Evolutionary conservation across 2,113 vertebrate genomes (phyloP), one percentile per base, ranked within the genome.

Genomic region (Phocoena sinus): DNA sequence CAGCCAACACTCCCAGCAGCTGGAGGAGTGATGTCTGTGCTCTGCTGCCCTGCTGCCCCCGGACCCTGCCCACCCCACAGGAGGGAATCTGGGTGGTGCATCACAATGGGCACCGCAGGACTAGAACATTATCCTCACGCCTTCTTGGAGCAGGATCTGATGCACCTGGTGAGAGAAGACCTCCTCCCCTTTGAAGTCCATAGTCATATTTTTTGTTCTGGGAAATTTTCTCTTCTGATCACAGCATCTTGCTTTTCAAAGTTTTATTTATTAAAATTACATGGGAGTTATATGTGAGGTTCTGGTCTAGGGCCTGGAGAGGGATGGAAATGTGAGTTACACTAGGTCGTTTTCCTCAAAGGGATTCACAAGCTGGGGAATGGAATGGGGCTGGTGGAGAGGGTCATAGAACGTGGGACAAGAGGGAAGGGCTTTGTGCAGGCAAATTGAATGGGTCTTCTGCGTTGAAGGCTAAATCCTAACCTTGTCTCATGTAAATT

Each of bases 261-360:
- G 3, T 58, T 83, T 96, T 71, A 63, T 84, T 85, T 41, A 23
- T 76, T 47, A 44, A 44, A 77, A 58, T 90, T 36, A 38, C 20
- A 8, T 38, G 47, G 67, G 36, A 74, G 81, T 87, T 63, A 80
- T 47, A 56, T 74, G 36, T 47, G 83, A 56, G 47, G 9, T 23
- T 23, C 44, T 81, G 56, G 23, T 73, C 28, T 68, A 73, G 81
- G 81, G 65, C 12, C 84, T 95, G 65, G 36, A n/a, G 18, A 81
- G 23, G 23, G 5, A 44, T 56, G 7, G 15, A 81, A 87, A 73
- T 18, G 18, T 81, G 74, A 65, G 25, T 50, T 77, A 38, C 47
- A 44, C 68, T n/a, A 79, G 11, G 26, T 79, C 62, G 17, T 89
- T 89, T 89, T 79, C 70, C 79, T 89, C 33, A 63, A 36, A 90